Evolutionary conservation across 2,113 vertebrate species (phyloP).

Genomic region (cattle (Bos taurus)): ARS-UCD2.0 NC_037342.1:61959501-61960000

Average conservation of each 20-base stretch:
- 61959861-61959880: not conserved
- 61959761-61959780: not conserved
- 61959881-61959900: not conserved
- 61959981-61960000: not conserved
- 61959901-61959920: not conserved
- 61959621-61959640: not conserved
- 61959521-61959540: not conserved
- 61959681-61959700: rapidly evolving
- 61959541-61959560: not conserved
- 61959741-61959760: not conserved
- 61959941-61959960: not conserved
- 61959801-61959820: not conserved
- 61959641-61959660: not conserved
- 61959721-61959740: not conserved
- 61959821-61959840: not conserved
- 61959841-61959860: not conserved
- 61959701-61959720: not conserved
- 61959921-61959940: not conserved
- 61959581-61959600: not conserved
- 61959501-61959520: not conserved
- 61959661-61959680: not conserved
- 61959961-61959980: not conserved
- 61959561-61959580: not conserved
- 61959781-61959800: not conserved
- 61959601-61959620: not conserved